A percentile compares a stretch with the other conserved stretches of the same genome.
Evolutionary conservation across 2,888 invertebrate species (phyloP).

Genomic region (Eupithecia dodoneata): DNA sequence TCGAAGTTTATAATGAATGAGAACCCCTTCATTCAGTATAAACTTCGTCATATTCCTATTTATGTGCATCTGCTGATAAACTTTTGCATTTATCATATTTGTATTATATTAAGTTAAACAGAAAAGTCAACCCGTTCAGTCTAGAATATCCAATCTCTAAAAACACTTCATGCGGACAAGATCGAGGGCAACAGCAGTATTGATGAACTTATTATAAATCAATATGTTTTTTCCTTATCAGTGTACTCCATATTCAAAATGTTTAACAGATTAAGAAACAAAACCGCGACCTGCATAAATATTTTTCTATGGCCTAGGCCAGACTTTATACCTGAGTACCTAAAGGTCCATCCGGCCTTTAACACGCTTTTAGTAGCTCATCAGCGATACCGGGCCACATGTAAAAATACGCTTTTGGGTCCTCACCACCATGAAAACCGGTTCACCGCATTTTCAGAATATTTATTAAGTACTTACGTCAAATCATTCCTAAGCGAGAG

Average conservation of each 20-base stretch:
- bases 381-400: neutral
- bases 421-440: neutral
- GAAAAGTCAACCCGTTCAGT: no score
- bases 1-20: neutral
- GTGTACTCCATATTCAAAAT: neutral
- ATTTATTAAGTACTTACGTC: constrained; percentile 46
- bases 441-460: neutral
- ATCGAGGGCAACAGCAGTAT: no score
- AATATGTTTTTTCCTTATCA: neutral
- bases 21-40: neutral
- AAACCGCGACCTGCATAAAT: no score
- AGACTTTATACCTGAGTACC: no score
- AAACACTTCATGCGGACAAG: no score
- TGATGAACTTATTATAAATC: neutral
- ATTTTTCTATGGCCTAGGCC: no score
- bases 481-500: constrained; percentile 55
- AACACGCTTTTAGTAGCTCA: no score
- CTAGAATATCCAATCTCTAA: no score
- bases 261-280: no score
- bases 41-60: neutral
- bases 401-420: neutral
- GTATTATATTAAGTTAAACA: no score
- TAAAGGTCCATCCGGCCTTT: no score
- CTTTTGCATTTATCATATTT: no score
- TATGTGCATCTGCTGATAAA: neutral